Percentiles rank a stretch among this genome's conserved stretches.
Conservation (phyloP, 2,113 vertebrate genomes). For the Pan paniscus region DNA sequence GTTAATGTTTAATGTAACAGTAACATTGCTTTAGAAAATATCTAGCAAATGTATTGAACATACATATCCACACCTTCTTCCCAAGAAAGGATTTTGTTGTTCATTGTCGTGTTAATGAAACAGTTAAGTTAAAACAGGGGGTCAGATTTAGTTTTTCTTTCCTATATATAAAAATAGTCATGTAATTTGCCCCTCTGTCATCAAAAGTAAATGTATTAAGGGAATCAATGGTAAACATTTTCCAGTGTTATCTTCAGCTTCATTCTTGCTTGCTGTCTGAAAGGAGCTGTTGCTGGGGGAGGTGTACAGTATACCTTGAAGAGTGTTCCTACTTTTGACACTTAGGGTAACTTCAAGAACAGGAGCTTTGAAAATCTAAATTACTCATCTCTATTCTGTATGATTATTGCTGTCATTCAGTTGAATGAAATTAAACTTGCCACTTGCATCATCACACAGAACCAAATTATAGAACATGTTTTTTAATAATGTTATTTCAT, state of each 20-base stretch:
- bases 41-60: constrained; percentile 27
- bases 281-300: background rate
- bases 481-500: constrained; percentile 22
- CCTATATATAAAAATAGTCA: background rate
- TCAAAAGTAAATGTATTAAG: constrained; percentile 10
- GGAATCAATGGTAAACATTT: background rate
- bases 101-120: constrained; percentile 30
- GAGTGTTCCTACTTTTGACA: background rate
- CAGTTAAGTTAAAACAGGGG: background rate
- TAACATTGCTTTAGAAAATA: constrained; percentile 14
- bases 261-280: background rate
- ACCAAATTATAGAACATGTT: constrained; percentile 33
- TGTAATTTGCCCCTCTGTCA: constrained; percentile 16
- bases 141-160: background rate
- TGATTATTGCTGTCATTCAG: background rate
- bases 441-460: constrained; percentile 29
- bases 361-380: background rate
- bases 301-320: background rate
- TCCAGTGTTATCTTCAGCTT: background rate
- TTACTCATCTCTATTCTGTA: background rate
- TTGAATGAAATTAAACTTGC: constrained; percentile 39
- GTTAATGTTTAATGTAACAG: background rate
- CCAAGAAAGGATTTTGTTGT: background rate
- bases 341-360: background rate
- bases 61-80: background rate